phyloP scores from a whole-genome alignment of 2,113 vertebrate genomes.

The Arenaria interpres region DNA sequence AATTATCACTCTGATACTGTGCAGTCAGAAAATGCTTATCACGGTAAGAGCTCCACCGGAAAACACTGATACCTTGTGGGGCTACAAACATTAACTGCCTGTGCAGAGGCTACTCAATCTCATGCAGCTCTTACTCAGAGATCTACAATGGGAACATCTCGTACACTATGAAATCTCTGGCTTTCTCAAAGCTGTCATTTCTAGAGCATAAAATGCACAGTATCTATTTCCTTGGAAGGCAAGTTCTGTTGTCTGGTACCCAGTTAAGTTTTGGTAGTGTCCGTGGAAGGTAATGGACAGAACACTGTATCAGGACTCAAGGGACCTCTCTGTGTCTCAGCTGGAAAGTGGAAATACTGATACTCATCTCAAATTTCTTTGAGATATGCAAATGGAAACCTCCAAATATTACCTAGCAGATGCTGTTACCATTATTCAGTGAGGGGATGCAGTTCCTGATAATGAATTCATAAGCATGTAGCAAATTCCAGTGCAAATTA shows the following conservation, averaged over 20 bases:
- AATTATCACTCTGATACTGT: background rate
- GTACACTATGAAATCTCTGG: rapidly evolving
- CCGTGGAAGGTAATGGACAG: background rate
- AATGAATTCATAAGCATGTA: background rate
- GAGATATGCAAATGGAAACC: background rate
- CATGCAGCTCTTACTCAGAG: background rate
- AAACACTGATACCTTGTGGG: background rate
- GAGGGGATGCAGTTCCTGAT: background rate
- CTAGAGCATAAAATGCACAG: rapidly evolving
- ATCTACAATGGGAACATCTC: rapidly evolving
- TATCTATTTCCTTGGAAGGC: background rate
- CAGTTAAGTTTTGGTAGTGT: background rate
- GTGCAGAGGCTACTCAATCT: background rate
- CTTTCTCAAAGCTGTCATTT: background rate
- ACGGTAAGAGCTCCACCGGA: background rate
- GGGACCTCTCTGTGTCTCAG: background rate
- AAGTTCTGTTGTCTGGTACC: background rate
- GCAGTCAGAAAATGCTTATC: background rate
- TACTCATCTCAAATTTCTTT: background rate
- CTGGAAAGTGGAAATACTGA: background rate
- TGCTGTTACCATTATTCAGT: background rate
- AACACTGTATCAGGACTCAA: background rate
- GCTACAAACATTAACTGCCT: rapidly evolving
- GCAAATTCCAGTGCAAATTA: background rate
- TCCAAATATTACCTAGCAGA: background rate